These are phyloP conservation scores for Sarcophaga peregrina DNA, from an alignment of 1,140 invertebrate species.

Conservation along the genomic window DNA sequence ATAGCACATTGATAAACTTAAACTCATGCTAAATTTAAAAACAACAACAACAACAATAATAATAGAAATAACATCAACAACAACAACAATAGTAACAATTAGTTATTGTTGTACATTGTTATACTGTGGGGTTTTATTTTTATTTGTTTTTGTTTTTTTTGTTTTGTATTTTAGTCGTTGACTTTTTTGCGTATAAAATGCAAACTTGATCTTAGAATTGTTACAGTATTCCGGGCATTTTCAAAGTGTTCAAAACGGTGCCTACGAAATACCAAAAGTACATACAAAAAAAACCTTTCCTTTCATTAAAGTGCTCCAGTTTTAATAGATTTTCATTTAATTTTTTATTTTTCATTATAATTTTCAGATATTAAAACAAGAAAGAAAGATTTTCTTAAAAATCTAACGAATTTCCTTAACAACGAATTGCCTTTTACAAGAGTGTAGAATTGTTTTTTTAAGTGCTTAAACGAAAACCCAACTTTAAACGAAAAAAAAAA, in stretches of 20 bases:
- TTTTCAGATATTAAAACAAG: constrained; percentile 33
- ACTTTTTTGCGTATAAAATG: constrained; percentile 59
- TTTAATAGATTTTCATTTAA: background rate
- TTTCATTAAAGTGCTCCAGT: background rate
- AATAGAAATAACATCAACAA: background rate
- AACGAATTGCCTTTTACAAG: no score
- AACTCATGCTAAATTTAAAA: background rate
- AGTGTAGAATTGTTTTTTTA: constrained; percentile 3
- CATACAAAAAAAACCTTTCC: constrained; percentile 9
- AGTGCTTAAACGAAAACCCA: background rate
- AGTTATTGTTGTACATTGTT: background rate
- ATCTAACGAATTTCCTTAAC: background rate
- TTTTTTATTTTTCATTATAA: constrained; percentile 3
- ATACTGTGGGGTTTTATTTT: background rate
- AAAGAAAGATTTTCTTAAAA: background rate
- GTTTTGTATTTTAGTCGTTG: no score
- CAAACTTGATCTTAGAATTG: constrained; percentile 63
- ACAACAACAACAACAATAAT: background rate
- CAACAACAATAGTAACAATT: background rate
- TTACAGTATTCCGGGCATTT: constrained; percentile 66
- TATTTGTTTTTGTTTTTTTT: background rate
- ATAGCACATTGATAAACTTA: background rate
- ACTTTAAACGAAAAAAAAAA: background rate
- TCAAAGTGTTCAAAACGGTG: constrained; percentile 59
- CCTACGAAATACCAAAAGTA: constrained; percentile 44